Base-by-base conservation (phyloP, 2,888 invertebrate species). In the Dilophus febrilis region DNA sequence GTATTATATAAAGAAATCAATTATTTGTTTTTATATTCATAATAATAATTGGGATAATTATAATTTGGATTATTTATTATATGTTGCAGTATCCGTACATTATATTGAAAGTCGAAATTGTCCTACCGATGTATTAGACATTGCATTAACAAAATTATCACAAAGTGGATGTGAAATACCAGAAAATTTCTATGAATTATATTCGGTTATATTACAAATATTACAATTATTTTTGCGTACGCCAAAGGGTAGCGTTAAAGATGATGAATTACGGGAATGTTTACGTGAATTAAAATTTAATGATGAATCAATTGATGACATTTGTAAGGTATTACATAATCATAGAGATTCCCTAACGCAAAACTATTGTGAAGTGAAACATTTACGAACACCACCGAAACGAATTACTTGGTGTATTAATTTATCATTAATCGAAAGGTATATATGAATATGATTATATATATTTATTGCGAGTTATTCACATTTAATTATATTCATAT, bases 351-450 rank as follows among this genome's bases (percentile, higher is more conserved):
- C 59, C 12, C 40, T 58, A 49, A 52, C 57, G 48, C 53, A 52
- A 47, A 52, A 63, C 49, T 53, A 57, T 54, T 47, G 53, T 43
- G 53, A 61, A 54, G 51, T 60, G 17, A 57, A 64, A 59, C 47
- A 59, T 52, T 44, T 64, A 52, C 53, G 63, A 46, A 55, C 63
- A 47, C 49, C 59, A 51, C 51, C 57, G 55, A 49, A 57, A 48
- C 50, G 61, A 48, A 29, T 66, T 52, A 54, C 65, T 46, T 70
- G 70, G 69, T 59, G 65, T 19, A 60, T 70, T 22, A 67, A 70
- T 46, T 64, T 70, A 38, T 64, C 65, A 1, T 55, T 70, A 40
- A 58, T 63, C 13, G 65, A 68, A 13, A 64, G 64, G 69, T 70
- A 57, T 42, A 38, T 16, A 26, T 26, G 4, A 37, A n/a, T n/a